Evolutionary conservation across 2,797 vertebrate genomes (phyloP).

Genomic region (Malurus splendens): DNA sequence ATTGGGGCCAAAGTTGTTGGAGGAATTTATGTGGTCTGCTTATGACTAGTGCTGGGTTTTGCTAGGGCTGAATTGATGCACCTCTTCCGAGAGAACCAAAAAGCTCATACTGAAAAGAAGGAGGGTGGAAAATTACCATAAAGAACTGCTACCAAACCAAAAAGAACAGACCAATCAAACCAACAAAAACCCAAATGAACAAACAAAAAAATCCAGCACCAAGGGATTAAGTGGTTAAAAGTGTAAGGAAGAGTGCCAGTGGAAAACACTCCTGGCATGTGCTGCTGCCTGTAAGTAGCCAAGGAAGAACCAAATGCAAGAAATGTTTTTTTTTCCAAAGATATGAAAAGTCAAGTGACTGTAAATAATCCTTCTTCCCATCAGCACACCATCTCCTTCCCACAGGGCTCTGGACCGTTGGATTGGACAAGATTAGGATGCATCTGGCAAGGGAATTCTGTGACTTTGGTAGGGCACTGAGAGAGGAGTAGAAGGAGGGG

Average conservation of each 20-base stretch:
- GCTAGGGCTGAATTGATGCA: background rate
- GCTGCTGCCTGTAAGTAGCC: background rate
- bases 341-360: background rate
- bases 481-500: background rate
- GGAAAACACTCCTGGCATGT: background rate
- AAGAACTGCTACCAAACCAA: background rate
- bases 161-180: background rate
- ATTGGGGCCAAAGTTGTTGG: background rate
- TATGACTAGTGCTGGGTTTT: background rate
- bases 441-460: background rate
- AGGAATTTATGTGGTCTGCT: background rate
- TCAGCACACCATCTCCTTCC: fast-evolving
- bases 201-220: background rate
- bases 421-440: background rate
- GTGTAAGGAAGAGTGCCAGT: background rate
- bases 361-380: background rate
- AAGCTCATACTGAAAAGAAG: background rate
- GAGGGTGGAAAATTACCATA: background rate
- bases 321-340: background rate
- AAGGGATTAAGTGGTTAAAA: background rate
- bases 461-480: background rate
- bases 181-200: fast-evolving
- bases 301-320: background rate
- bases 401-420: background rate
- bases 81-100: background rate